Conservation (phyloP, 2,888 invertebrate species). For the Rhingia campestris region DNA sequence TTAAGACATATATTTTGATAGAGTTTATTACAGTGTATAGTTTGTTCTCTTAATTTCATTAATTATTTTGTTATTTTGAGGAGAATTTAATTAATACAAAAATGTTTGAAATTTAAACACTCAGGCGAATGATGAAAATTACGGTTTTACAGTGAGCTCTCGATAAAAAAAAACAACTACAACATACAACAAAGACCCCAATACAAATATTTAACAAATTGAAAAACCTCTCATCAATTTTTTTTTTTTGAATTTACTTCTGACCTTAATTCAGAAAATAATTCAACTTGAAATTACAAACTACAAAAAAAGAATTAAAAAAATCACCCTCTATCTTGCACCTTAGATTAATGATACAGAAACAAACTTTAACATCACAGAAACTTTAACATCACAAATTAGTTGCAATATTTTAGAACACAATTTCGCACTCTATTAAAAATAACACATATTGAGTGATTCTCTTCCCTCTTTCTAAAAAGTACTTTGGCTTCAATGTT, state of each 20-base stretch:
- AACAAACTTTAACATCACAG: conserved; percentile 26
- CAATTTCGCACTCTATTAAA: conserved; percentile 61
- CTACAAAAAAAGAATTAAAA: not conserved
- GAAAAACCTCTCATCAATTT: conserved; percentile 9
- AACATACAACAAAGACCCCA: not conserved
- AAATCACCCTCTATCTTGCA: conserved; percentile 53
- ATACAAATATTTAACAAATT: conserved; percentile 1
- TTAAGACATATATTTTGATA: conserved; percentile 69
- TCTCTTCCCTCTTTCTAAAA: conserved; percentile 24
- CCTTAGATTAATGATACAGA: conserved; percentile 29
- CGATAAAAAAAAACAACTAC: conserved; percentile 27
- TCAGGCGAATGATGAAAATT: conserved; percentile 65
- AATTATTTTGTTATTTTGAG: conserved; percentile 1
- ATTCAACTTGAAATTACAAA: not conserved
- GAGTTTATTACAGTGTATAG: conserved; percentile 49
- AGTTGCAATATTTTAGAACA: conserved; percentile 51
- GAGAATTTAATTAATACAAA: conserved; percentile 10
- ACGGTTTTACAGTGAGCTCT: conserved; percentile 67
- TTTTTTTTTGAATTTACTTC: conserved; percentile 18
- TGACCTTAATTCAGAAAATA: conserved; percentile 16
- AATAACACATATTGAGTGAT: conserved; percentile 21
- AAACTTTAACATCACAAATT: conserved; percentile 38
- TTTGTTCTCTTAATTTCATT: conserved; percentile 12
- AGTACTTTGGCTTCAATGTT: conserved; percentile 58
- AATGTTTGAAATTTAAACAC: conserved; percentile 65